Evolutionary conservation across 2,888 invertebrate species (phyloP), one percentile per base, ranked within the genome.

Genomic region (Pycnomerus fuliginosus): DNA sequence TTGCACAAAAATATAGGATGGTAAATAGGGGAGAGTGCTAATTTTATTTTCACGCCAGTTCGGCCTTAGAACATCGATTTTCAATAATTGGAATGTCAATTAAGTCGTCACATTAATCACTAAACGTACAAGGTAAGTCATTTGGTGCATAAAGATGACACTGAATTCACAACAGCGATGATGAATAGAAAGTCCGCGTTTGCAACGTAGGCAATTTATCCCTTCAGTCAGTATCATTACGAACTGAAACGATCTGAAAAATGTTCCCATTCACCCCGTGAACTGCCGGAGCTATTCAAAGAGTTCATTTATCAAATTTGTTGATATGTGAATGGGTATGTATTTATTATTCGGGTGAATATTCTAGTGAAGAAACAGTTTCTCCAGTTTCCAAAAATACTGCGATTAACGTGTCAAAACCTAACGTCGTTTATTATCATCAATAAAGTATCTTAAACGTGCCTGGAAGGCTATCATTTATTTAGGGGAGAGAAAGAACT

Each of bases 391-490:
- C 39, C 35, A 48, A 33, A 45, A 44, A 30, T 44, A 48, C 50
- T 48, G 46, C 60, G 60, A 58, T 60, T 57, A 60, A 59, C 55
- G 55, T 60, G 58, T 62, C 61, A 61, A 51, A 56, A 51, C 48
- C 60, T 48, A 44, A 52, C 48, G 47, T 56, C 61, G 56, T 60
- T 61, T 62, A 58, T 58, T 52, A 54, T 49, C 48, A 30, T 48
- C 48, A 48, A 48, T 47, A 38, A 35, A 42, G 43, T 48, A 48
- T 48, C 32, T 40, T 47, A 42, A 43, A 46, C 35, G 41, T 10
- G 22, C 27, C 27, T 15, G 24, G 24, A 12, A 36, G 43, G 38
- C 35, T 48, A 48, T 44, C 48, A 40, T 48, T 48, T 48, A 48
- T 42, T 42, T 36, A 38, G 38, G 32, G 24, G 34, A 35, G 25